These are phyloP conservation scores for Saturnia japonica DNA, from an alignment of 2,888 invertebrate species.

Conservation along the genomic window DNA sequence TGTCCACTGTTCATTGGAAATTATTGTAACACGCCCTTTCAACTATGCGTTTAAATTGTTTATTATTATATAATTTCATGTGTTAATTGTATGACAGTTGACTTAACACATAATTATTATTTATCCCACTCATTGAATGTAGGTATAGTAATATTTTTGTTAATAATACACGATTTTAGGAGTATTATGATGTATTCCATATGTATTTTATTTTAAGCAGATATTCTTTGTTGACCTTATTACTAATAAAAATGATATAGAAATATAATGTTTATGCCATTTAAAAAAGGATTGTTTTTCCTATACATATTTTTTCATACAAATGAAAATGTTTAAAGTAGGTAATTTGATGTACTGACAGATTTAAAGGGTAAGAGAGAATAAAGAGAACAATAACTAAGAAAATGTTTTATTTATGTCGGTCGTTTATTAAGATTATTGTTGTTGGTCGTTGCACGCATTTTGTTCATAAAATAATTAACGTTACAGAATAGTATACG, in stretches of 20 bases:
- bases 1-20: background rate
- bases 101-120: background rate
- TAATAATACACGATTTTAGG: constrained; percentile 2
- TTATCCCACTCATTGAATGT: background rate
- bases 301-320: constrained; percentile 3
- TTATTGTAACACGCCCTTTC: background rate
- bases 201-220: background rate
- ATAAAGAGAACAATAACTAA: constrained; percentile 48
- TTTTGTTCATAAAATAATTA: background rate
- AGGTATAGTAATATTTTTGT: background rate
- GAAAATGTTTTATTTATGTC: constrained; percentile 25
- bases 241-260: background rate
- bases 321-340: constrained; percentile 33
- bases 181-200: constrained; percentile 4
- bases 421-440: background rate
- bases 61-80: background rate
- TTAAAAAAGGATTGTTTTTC: too few species aligned
- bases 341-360: constrained; percentile 41
- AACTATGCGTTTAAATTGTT: background rate
- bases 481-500: background rate
- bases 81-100: background rate
- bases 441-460: background rate
- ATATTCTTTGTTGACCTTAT: background rate
- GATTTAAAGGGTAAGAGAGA: constrained; percentile 44
- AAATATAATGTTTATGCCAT: too few species aligned